These are phyloP conservation scores for Rotaria macrura DNA, from an alignment of 2,888 invertebrate genomes.

Conservation along the genomic window DNA sequence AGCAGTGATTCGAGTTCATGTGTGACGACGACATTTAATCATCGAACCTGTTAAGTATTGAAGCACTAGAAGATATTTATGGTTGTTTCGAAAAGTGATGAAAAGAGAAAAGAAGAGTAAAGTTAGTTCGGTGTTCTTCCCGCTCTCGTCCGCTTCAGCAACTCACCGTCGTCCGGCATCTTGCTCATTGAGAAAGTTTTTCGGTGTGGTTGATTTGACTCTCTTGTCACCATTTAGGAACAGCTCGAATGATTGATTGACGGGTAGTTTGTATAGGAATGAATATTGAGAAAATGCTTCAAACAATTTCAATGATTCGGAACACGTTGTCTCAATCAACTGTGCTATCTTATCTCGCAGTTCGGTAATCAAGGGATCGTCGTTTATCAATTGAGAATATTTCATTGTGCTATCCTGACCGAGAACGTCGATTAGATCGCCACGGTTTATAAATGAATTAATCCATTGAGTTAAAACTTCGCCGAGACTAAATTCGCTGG, in stretches of 20 bases:
- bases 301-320: slow-evolving; percentile 41
- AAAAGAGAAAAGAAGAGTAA: neutral
- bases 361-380: slow-evolving; percentile 45
- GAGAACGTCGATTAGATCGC: slow-evolving; percentile 43
- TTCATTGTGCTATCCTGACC: slow-evolving; percentile 37
- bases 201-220: neutral
- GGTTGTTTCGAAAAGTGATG: neutral
- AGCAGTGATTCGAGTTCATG: neutral
- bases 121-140: too few species aligned
- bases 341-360: slow-evolving; percentile 41
- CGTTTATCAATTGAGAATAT: slow-evolving; percentile 45
- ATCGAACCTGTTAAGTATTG: neutral
- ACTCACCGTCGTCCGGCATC: slow-evolving; percentile 1
- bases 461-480: slow-evolving; percentile 46
- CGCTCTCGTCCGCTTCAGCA: too few species aligned
- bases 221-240: slow-evolving; percentile 41
- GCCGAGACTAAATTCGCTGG: slow-evolving; percentile 45
- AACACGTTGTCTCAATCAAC: slow-evolving; percentile 44
- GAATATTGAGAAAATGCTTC: slow-evolving; percentile 25
- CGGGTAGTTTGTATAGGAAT: slow-evolving; percentile 46
- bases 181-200: neutral
- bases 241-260: slow-evolving; percentile 45
- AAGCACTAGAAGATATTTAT: neutral
- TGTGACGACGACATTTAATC: neutral
- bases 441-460: slow-evolving; percentile 43